Conservation (phyloP, 1,140 invertebrate species). For the Oryctes rhinoceros region DNA sequence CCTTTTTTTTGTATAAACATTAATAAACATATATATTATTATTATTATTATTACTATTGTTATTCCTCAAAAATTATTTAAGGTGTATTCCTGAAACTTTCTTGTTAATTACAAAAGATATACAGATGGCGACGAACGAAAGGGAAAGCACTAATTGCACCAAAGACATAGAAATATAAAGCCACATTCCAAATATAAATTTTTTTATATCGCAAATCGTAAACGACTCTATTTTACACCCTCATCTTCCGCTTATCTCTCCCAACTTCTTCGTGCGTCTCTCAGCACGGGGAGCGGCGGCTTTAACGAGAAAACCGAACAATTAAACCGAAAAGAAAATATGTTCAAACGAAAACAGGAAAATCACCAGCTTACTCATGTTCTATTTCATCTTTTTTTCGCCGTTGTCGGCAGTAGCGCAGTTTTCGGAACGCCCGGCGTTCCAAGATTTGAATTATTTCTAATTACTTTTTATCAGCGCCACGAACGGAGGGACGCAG, state of each 20-base stretch:
- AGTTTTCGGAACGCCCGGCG: slow-evolving; percentile 20
- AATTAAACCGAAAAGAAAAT: slow-evolving; percentile 19
- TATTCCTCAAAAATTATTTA: too few relatives aligned
- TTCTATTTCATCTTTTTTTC: neutral
- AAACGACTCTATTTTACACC: neutral
- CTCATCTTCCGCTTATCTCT: neutral
- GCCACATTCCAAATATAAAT: too few relatives aligned
- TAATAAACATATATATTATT: too few relatives aligned
- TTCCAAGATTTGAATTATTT: slow-evolving; percentile 38
- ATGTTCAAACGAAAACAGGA: neutral
- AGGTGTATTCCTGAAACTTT: too few relatives aligned
- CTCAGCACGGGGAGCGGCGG: neutral
- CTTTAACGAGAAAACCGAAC: neutral
- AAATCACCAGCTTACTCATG: slow-evolving; percentile 1
- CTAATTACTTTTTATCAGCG: slow-evolving; percentile 34
- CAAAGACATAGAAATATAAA: too few relatives aligned
- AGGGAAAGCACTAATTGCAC: too few relatives aligned
- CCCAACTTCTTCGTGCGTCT: neutral
- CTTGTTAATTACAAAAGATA: too few relatives aligned
- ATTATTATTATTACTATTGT: too few relatives aligned
- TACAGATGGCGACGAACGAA: too few relatives aligned
- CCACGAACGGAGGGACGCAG: neutral
- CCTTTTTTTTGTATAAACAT: too few relatives aligned
- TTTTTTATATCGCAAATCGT: neutral
- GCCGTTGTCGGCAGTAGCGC: neutral